Evolutionary conservation across 2,113 vertebrate species (phyloP).

Genomic region (Petaurus breviceps): DNA sequence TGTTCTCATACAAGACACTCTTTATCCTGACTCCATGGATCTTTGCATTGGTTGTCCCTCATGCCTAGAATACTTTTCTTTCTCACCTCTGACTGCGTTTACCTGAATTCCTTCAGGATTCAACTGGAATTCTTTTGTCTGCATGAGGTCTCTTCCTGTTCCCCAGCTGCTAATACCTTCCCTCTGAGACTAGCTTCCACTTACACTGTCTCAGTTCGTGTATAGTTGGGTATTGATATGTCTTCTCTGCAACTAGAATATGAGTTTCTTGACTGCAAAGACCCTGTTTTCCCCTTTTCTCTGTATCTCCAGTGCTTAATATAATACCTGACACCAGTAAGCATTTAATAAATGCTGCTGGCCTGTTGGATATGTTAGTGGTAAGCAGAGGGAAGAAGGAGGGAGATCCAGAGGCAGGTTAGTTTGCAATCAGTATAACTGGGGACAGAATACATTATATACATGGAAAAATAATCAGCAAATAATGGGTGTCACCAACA

Average conservation of each 20-base stretch:
- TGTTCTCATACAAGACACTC: not conserved
- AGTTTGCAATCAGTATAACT: not conserved
- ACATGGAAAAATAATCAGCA: not conserved
- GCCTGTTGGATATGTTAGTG: not conserved
- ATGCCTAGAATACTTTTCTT: not conserved
- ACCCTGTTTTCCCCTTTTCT: not conserved
- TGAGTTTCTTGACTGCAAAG: not conserved
- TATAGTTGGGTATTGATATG: not conserved
- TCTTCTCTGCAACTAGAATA: not conserved
- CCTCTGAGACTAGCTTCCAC: not conserved
- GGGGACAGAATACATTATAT: not conserved
- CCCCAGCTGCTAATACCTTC: not conserved
- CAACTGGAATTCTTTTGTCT: not conserved
- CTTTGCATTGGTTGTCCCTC: not conserved
- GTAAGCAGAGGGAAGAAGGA: not conserved
- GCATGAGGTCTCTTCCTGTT: not conserved
- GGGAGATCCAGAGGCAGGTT: not conserved
- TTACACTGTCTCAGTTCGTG: not conserved
- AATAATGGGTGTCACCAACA: not conserved
- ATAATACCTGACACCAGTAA: not conserved
- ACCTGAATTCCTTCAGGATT: not conserved
- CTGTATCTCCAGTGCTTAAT: not conserved
- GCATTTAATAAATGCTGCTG: not conserved
- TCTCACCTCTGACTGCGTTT: not conserved
- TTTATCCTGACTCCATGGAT: not conserved